These are phyloP conservation scores for Lasaia peninsularis DNA, from an alignment of 1,140 invertebrate species.

Conservation along the genomic window DNA sequence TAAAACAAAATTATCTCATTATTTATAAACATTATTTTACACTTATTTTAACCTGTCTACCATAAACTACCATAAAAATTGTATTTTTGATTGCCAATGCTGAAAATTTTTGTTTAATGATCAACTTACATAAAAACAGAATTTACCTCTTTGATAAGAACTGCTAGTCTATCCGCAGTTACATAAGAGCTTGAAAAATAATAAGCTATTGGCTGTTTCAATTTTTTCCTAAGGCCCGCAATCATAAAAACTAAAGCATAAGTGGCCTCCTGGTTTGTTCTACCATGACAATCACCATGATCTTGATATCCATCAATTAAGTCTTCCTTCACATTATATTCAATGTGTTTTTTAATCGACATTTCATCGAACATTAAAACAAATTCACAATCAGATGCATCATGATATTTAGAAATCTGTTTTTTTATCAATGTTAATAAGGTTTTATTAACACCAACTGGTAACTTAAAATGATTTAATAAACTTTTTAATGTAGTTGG, in stretches of 20 bases:
- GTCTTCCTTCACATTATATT: background rate
- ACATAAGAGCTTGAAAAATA: constrained; percentile 14
- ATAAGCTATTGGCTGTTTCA: constrained; percentile 20
- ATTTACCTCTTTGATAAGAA: no score
- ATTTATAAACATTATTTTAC: no score
- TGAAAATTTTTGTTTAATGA: no score
- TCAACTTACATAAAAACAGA: no score
- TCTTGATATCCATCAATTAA: background rate
- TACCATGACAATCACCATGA: background rate
- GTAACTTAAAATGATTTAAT: background rate
- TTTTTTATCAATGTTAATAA: background rate
- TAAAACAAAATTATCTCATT: no score
- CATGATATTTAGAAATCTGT: background rate
- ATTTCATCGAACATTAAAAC: constrained; percentile 14
- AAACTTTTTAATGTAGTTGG: constrained; percentile 2
- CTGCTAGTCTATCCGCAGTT: constrained; percentile 4
- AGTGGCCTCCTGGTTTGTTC: background rate
- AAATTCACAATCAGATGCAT: constrained; percentile 6
- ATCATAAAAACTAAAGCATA: constrained; percentile 22
- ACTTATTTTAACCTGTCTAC: no score
- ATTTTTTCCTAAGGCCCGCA: constrained; percentile 16
- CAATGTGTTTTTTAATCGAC: constrained; percentile 6
- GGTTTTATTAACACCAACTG: background rate
- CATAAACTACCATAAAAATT: no score
- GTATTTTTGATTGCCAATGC: no score